A percentile compares a stretch with the other conserved stretches of the same genome.
Conservation (phyloP, 2,113 vertebrate species). For the Oryzias curvinotus region DNA sequence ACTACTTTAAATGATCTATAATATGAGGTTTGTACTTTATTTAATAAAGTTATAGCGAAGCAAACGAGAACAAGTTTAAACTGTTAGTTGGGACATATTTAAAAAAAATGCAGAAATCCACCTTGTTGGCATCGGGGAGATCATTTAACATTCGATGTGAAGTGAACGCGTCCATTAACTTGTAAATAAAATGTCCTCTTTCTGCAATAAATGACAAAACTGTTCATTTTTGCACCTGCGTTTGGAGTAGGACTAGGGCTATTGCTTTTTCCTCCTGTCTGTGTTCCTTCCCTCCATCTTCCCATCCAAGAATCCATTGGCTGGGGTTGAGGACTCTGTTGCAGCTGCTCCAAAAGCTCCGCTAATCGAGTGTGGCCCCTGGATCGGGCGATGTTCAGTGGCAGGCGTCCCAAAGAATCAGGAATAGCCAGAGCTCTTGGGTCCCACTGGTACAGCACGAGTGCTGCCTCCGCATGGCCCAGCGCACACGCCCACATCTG, state of each 20-base stretch:
- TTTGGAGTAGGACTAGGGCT: constrained; percentile 76
- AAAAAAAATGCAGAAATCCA: too few species aligned
- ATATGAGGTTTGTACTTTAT: too few species aligned
- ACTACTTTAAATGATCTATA: too few species aligned
- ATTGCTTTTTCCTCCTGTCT: constrained; percentile 83
- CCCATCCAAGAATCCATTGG: constrained; percentile 83
- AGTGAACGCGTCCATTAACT: too few species aligned
- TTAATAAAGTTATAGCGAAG: too few species aligned
- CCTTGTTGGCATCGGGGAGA: too few species aligned
- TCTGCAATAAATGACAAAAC: constrained; percentile 3
- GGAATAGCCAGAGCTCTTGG: constrained; percentile 92
- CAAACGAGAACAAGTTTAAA: too few species aligned
- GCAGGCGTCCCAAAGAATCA: constrained; percentile 92
- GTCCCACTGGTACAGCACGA: constrained; percentile 97
- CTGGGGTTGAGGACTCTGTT: constrained; percentile 83
- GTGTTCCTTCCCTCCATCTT: constrained; percentile 82
- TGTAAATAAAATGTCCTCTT: neutral
- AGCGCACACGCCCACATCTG: constrained; percentile 98
- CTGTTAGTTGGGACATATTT: too few species aligned
- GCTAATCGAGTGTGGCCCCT: constrained; percentile 93
- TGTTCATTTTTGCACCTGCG: constrained; percentile 77
- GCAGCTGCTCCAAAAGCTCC: constrained; percentile 92
- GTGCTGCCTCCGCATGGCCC: constrained; percentile 90
- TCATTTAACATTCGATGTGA: too few species aligned
- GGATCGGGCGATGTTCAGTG: constrained; percentile 91